These are phyloP conservation scores for Moxostoma hubbsi DNA, from an alignment of 2,797 vertebrate species.

Conservation along the genomic window DNA sequence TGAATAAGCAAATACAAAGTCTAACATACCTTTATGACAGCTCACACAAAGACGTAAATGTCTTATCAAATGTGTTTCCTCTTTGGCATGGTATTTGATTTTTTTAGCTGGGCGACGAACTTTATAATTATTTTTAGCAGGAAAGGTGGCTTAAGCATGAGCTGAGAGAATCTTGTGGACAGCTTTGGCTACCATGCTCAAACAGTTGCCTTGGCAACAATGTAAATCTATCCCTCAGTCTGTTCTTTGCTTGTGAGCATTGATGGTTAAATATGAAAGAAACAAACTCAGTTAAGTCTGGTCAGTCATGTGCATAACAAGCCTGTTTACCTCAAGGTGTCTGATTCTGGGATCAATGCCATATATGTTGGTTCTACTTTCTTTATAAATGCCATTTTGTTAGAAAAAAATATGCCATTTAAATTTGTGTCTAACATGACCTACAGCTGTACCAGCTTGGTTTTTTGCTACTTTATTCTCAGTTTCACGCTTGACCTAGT, in stretches of 20 bases:
- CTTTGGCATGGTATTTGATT: conserved; percentile 62
- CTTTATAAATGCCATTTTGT: background rate
- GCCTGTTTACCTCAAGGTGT: conserved; percentile 44
- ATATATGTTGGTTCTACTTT: background rate
- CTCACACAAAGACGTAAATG: conserved; percentile 59
- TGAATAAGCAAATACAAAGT: conserved; percentile 65
- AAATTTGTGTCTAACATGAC: background rate
- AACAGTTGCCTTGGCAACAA: conserved; percentile 69
- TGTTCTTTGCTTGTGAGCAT: conserved; percentile 17
- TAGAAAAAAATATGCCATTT: conserved; percentile 3
- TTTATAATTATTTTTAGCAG: conserved; percentile 42
- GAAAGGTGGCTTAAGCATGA: conserved; percentile 21
- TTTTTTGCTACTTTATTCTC: background rate
- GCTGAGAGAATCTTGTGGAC: conserved; percentile 35
- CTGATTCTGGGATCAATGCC: background rate
- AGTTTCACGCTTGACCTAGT: background rate
- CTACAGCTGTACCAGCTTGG: background rate
- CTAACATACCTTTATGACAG: conserved; percentile 61
- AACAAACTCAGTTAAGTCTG: conserved; percentile 20
- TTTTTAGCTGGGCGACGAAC: conserved; percentile 12
- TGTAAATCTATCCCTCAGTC: conserved; percentile 40
- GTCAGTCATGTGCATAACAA: conserved; percentile 42
- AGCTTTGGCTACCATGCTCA: conserved; percentile 56
- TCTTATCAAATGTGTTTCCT: conserved; percentile 65
- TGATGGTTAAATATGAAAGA: conserved; percentile 48